A percentile compares a stretch with the other conserved stretches of the same genome.
Conservation (phyloP, 2,888 invertebrate genomes). For the Endotricha flammealis region DNA sequence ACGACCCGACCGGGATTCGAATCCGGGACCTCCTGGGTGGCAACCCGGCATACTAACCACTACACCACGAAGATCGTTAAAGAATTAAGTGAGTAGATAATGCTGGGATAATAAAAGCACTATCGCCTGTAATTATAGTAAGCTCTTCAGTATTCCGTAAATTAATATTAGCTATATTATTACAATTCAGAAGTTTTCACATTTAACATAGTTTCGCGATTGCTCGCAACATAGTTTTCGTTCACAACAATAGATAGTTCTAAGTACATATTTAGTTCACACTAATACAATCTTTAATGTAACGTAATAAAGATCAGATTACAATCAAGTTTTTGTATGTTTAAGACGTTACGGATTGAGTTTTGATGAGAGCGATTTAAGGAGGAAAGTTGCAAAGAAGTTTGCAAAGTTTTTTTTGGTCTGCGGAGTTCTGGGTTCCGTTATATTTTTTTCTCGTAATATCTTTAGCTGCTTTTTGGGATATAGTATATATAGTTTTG, state of each 20-base stretch:
- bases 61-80: too few species aligned
- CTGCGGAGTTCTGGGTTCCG: background rate
- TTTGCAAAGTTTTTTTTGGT: slow-evolving; percentile 11
- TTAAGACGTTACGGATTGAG: background rate
- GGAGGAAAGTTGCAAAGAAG: background rate
- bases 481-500: too few species aligned
- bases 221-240: background rate
- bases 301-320: background rate
- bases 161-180: background rate
- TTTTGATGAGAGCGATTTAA: background rate
- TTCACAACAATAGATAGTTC: background rate
- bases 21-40: too few species aligned
- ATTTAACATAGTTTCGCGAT: slow-evolving; percentile 5
- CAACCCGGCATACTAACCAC: too few species aligned
- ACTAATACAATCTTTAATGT: background rate
- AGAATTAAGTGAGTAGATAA: too few species aligned
- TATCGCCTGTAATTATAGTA: background rate
- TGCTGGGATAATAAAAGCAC: too few species aligned
- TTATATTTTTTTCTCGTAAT: background rate
- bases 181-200: slow-evolving; percentile 4
- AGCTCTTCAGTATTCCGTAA: background rate
- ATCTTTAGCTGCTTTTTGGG: background rate
- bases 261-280: background rate
- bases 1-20: too few species aligned
- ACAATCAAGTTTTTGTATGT: background rate